These are phyloP conservation scores for Perca fluviatilis DNA, from an alignment of 2,113 vertebrate genomes.

Conservation along the genomic window DNA sequence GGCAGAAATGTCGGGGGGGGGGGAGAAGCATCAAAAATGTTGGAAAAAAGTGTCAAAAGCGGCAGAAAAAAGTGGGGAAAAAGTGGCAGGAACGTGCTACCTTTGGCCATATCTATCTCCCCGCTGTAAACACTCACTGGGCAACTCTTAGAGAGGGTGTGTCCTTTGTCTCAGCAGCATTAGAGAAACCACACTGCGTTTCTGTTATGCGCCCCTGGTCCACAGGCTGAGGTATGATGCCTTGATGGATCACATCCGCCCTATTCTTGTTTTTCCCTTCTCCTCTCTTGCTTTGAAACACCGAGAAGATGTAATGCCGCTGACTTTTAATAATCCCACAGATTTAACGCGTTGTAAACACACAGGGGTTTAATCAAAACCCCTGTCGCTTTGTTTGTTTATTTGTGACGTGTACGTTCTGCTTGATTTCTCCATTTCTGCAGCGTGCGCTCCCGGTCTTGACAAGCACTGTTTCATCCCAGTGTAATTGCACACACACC, in stretches of 20 bases:
- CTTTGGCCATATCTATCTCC: no score
- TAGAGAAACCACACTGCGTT: background rate
- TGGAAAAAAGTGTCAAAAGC: no score
- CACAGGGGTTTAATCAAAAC: slow-evolving; percentile 60
- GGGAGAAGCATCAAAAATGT: no score
- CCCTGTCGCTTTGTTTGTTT: slow-evolving; percentile 65
- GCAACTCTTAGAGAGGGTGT: no score
- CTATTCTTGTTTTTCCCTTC: slow-evolving; percentile 24
- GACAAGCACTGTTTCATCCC: slow-evolving; percentile 68
- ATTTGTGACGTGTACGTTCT: slow-evolving; percentile 68
- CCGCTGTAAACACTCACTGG: no score
- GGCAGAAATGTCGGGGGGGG: no score
- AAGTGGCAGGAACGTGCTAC: no score
- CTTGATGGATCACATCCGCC: slow-evolving; percentile 52
- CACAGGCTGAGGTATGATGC: slow-evolving; percentile 32
- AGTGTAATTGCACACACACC: slow-evolving; percentile 58
- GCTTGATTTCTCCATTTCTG: slow-evolving; percentile 65
- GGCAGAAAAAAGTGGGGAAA: no score
- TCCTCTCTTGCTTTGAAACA: slow-evolving; percentile 16
- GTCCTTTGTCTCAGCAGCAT: no score
- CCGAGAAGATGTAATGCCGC: slow-evolving; percentile 46
- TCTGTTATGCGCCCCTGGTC: slow-evolving; percentile 4
- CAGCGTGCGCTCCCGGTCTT: slow-evolving; percentile 16
- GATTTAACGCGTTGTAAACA: slow-evolving; percentile 74
- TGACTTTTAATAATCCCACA: slow-evolving; percentile 61